Conservation (phyloP, 2,888 invertebrate species). For the Stenoptilia bipunctidactyla region DNA sequence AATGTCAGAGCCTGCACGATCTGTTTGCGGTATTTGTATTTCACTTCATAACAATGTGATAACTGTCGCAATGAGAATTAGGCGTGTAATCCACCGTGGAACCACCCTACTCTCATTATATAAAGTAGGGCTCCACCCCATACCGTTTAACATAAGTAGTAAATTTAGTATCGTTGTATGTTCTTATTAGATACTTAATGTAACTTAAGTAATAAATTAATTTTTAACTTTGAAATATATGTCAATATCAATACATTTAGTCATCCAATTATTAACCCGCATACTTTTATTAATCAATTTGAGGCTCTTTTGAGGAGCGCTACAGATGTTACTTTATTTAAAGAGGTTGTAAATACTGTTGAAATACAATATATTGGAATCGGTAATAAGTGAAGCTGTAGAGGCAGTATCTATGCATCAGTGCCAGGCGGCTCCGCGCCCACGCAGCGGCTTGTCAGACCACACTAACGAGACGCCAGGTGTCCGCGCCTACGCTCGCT, state of each 20-base stretch:
- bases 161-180: constrained; percentile 26
- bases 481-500: constrained; percentile 59
- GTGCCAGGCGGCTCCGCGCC: constrained; percentile 22
- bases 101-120: constrained; percentile 35
- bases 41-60: constrained; percentile 48
- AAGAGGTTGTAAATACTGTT: too few species aligned
- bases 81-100: constrained; percentile 49
- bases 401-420: background rate
- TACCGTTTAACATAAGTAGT: constrained; percentile 22
- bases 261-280: constrained; percentile 52
- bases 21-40: constrained; percentile 35
- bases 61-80: constrained; percentile 46
- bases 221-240: constrained; percentile 14
- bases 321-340: background rate
- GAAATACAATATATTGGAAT: too few species aligned
- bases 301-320: constrained; percentile 12
- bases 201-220: too few species aligned
- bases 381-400: too few species aligned
- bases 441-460: constrained; percentile 34
- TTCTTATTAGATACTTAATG: background rate
- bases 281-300: constrained; percentile 46
- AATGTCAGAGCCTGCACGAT: constrained; percentile 25
- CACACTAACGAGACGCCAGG: constrained; percentile 66
- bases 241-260: constrained; percentile 40
- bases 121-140: constrained; percentile 34